Evolutionary conservation across 92 coral and sea anemone species (phyloP).

Genomic region (Diadumene lineata): DNA sequence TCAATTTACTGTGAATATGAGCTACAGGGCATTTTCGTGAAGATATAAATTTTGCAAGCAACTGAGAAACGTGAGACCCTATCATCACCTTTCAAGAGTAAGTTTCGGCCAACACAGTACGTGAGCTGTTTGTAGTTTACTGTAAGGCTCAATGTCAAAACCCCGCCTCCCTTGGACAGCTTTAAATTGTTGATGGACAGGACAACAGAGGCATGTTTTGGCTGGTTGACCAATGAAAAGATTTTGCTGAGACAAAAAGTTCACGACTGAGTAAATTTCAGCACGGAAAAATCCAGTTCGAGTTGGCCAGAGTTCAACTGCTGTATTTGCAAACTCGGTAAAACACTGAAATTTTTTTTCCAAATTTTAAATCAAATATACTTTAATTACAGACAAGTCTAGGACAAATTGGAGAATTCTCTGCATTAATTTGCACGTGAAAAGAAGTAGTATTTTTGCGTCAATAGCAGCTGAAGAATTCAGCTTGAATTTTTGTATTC

Average conservation of each 20-base stretch:
- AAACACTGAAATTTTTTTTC: too few species aligned
- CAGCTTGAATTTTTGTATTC: too few species aligned
- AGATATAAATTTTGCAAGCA: neutral
- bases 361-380: too few species aligned
- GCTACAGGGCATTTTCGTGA: neutral
- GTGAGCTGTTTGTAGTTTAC: neutral
- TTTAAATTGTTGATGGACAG: neutral
- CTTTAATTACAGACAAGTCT: too few species aligned
- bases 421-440: too few species aligned
- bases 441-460: too few species aligned
- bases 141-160: neutral
- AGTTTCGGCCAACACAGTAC: neutral
- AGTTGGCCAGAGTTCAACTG: too few species aligned
- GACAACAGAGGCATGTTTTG: neutral
- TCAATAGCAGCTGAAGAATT: too few species aligned
- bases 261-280: neutral
- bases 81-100: neutral
- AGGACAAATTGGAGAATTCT: too few species aligned
- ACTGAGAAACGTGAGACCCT: neutral
- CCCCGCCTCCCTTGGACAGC: neutral
- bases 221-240: neutral
- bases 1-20: neutral
- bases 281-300: too few species aligned
- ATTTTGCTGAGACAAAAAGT: neutral
- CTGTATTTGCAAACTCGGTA: too few species aligned